Evolutionary conservation across 92 coral and sea anemone species (phyloP), one percentile per base, ranked within the genome.

Genomic region (Parazoanthus atlanticus): DNA sequence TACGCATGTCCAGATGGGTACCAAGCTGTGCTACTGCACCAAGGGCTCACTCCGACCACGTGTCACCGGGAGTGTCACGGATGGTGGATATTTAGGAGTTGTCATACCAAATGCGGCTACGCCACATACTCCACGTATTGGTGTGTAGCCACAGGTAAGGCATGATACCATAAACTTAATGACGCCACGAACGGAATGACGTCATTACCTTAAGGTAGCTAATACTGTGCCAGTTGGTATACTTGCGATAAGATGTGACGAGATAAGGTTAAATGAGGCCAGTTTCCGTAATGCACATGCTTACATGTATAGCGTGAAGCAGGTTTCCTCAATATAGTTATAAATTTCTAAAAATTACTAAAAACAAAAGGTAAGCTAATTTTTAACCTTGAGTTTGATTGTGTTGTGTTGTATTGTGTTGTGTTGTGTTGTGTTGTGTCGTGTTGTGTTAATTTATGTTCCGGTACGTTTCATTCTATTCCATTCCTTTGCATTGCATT

Each of bases 71-170:
- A 91, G 40, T 96, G 98, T 76, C 93, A 91, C 79, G 65, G 94
- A 4, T 94, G 93, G 81, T 91, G 93, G 94, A 32, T 94, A 36
- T 89, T 89, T 74, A 96, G 78, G 81, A 58, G 91, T 84, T 96
- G 98, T 72, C 28, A 86, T 88, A 90, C 84, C 10, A 69, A 93
- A 67, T 94, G 98, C 71, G 97, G 98, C 19, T 92, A 66, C 73
- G 97, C 94, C 12, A 65, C 16, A 7, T 94, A 88, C 90, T 54
- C 85, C 2, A 91, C 98, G 17, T 94, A 88, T 76, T 96, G 98
- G 98, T 96, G 98, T 77, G 97, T 93, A 6, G 98, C 97, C 28
- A 92, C 88, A 79, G 94, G 96, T 21, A 38, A 54, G 78, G 88
- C 88, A 34, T 74, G 78, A 74, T 26, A n/a, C 17, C 46, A 74